Evolutionary conservation across 2,797 vertebrate genomes (phyloP).

Genomic region (Peromyscus nudipes): DNA sequence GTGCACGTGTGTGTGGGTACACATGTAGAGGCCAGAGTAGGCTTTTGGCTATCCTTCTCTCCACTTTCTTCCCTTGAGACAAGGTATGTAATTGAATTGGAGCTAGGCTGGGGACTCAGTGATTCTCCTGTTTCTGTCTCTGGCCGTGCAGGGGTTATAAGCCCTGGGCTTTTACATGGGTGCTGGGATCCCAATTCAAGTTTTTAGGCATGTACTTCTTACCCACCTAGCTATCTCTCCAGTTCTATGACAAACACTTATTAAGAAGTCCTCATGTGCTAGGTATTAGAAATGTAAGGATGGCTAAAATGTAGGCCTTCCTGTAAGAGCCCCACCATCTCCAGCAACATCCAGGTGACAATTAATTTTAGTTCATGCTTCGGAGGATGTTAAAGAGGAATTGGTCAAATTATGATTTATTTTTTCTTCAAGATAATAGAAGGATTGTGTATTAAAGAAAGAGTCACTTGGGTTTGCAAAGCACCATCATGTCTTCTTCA

Average conservation of each 20-base stretch:
- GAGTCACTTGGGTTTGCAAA: slow-evolving; percentile 35
- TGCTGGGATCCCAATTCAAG: neutral
- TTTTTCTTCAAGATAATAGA: slow-evolving; percentile 1
- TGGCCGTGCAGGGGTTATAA: neutral
- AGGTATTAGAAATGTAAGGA: slow-evolving; percentile 26
- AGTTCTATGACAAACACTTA: neutral
- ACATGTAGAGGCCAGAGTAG: neutral
- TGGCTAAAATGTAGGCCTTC: neutral
- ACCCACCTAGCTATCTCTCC: neutral
- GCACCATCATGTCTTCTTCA: neutral
- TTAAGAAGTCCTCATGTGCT: neutral
- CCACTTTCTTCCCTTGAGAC: neutral
- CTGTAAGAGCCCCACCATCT: neutral
- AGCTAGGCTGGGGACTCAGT: neutral
- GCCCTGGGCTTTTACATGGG: neutral
- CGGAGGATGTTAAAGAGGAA: slow-evolving; percentile 42
- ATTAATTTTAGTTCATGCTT: neutral
- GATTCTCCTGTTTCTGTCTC: neutral
- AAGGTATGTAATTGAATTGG: neutral
- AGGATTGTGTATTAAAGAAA: slow-evolving; percentile 33
- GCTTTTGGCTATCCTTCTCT: neutral
- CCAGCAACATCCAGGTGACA: neutral
- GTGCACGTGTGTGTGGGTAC: neutral
- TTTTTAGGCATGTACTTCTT: neutral
- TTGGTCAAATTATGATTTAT: slow-evolving; percentile 18